A percentile compares a stretch with the other conserved stretches of the same genome.
phyloP scores from a whole-genome alignment of 2,113 vertebrate species.

The Crotophaga sulcirostris region DNA sequence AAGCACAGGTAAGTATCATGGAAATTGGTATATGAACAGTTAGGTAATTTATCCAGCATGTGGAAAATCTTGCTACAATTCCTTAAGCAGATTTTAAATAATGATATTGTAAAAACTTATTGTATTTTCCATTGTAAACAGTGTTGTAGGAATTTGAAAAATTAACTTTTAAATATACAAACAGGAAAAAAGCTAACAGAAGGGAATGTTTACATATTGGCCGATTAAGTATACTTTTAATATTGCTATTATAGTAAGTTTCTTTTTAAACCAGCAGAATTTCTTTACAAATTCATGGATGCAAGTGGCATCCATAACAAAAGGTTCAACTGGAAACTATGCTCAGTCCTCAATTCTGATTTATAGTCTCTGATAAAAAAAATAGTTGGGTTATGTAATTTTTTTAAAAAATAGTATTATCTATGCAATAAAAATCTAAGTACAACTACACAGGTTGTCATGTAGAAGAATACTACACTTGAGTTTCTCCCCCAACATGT shows the following conservation, averaged over 20 bases:
- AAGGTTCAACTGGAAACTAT: neutral
- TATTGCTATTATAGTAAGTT: neutral
- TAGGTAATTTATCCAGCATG: neutral
- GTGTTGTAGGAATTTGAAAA: neutral
- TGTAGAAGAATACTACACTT: fast-evolving
- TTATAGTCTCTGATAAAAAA: neutral
- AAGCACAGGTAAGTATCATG: neutral
- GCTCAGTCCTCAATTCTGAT: neutral
- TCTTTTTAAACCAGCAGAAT: neutral
- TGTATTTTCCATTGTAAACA: neutral
- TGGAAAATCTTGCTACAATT: neutral
- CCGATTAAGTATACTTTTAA: neutral
- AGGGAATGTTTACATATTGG: neutral
- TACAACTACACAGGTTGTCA: neutral
- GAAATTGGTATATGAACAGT: neutral
- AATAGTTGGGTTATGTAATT: neutral
- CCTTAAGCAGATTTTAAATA: neutral
- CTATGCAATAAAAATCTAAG: neutral
- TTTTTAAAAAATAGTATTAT: neutral
- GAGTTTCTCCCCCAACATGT: fast-evolving
- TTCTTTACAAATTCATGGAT: neutral
- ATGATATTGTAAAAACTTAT: fast-evolving
- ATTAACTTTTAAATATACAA: neutral
- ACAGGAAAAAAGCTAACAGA: neutral
- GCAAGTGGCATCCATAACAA: neutral